Evolutionary conservation across 1,140 invertebrate genomes (phyloP), one percentile per base, ranked within the genome.

Genomic region (Micrasema longulum): DNA sequence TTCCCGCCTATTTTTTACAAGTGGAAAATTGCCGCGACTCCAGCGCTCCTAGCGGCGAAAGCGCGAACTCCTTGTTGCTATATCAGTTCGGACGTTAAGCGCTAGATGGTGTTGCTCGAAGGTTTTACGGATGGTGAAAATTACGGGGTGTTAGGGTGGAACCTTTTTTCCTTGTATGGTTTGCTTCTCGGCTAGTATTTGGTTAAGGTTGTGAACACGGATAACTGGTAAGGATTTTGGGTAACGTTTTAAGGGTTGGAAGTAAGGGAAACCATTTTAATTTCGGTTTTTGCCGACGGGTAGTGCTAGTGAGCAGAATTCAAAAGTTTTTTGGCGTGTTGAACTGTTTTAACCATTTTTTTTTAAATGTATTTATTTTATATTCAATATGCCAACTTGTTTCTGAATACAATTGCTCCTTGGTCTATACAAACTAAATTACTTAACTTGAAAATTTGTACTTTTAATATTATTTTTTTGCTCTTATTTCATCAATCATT

Each of bases 71-170:
- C 35, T 48, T 48, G 69, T 57, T 48, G 38, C 68, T 43, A 12
- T 18, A 12, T 10, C 22, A 60, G 66, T 75, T 72, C 45, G 4
- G 9, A 66, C 50, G 26, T 50, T 45, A 36, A 41, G 36, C 74
- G 70, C 53, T 75, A 75, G 74, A 75, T 75, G 74, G 74, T 43
- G 31, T 14, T 16, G 57, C 6, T 3, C 16, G 35, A n/a, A 63
- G 38, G 41, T 69, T 69, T 69, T 45, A 48, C 31, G 60, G 31
- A 12, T 26, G 38, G 12, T 55, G 14, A 48, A 55, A 47, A 66
- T 38, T 5, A 1, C 22, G n/a, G 62, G 62, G 16, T 53, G 36
- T 20, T 55, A 22, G 72, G 72, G 72, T 74, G 47, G 62, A 55
- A 55, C 20, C 20, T 38, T 68, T 55, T 68, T 68, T 50, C 7